Evolutionary conservation across 2,888 invertebrate species (phyloP), one percentile per base, ranked within the genome.

Genomic region (Eucriotettix oculatus): DNA sequence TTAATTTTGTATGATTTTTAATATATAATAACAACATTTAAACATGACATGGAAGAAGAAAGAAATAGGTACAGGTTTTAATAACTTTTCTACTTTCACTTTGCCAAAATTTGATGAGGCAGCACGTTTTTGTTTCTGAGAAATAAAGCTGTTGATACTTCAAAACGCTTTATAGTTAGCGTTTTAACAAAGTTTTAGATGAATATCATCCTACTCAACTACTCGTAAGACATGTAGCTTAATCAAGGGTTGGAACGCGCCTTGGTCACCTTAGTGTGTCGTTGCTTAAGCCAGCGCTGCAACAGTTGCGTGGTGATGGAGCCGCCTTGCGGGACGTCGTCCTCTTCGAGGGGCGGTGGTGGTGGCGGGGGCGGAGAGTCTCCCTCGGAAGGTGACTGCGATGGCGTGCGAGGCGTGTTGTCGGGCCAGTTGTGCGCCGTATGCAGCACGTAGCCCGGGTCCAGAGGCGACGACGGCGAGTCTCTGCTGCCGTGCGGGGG

Each of bases 361-460:
- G 16, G 44, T 12, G 48, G 10, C 1, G 60, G 60, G 40, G 58
- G 58, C 12, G 58, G 58, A 11, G 58, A 42, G 16, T 42, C 60
- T 17, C n/a, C 40, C 14, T 55, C 55, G 1, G 43, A 16, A 52
- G 77, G 5, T 79, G 80, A 68, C 79, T 80, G 63, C 79, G 78
- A 64, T 78, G 84, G 83, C 1, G 84, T 82, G 66, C 80, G 78
- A 10, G 77, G 58, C 3, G 55, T 59, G 14, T 43, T 54, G 14
- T 42, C 44, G 3, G 74, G 74, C 86, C 86, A 86, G 66, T 82
- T 79, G 63, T 80, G 82, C 1, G 84, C 86, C 0, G 85, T 80
- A 68, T 86, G 86, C 67, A 84, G 82, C 1, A 87, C 86, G 67
- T 81, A 87, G 16, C 59, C 54, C 0, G 85, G 86, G 70, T 86